Evolutionary conservation across 35 echinoderm and acorn worm species (phyloP).

Genomic region (Holothuria glaberrima): DNA sequence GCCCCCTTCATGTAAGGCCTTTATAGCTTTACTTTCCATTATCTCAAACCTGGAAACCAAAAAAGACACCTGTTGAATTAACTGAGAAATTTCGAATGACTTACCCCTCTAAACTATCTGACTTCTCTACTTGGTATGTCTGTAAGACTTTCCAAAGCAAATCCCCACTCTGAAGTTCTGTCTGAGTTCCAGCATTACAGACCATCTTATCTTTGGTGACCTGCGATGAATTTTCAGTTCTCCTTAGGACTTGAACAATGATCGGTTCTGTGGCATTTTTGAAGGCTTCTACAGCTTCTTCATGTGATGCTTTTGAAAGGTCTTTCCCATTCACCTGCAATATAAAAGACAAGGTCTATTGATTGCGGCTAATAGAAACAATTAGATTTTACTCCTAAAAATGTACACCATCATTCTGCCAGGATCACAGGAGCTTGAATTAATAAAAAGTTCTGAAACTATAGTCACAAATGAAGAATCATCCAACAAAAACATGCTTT

Average conservation of each 20-base stretch:
- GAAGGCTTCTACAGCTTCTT: slow-evolving; percentile 98
- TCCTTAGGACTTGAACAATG: slow-evolving; percentile 86
- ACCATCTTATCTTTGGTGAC: slow-evolving; percentile 66
- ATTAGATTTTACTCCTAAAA: too few relatives aligned
- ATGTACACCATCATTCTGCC: too few relatives aligned
- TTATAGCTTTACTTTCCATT: too few relatives aligned
- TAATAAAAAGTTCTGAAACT: too few relatives aligned
- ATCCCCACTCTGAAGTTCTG: slow-evolving; percentile 93
- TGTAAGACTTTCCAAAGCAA: slow-evolving; percentile 90
- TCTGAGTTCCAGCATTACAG: slow-evolving; percentile 93
- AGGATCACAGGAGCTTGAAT: too few relatives aligned
- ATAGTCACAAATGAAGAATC: too few relatives aligned
- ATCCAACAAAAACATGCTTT: too few relatives aligned
- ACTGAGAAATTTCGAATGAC: neutral
- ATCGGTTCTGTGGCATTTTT: slow-evolving; percentile 97
- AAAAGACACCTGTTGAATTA: too few relatives aligned
- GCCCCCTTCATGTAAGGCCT: too few relatives aligned
- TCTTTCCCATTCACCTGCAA: slow-evolving; percentile 96
- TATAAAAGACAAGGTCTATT: neutral
- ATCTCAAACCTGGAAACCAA: too few relatives aligned
- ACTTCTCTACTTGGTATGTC: slow-evolving; percentile 66
- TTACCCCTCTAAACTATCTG: slow-evolving; percentile 80
- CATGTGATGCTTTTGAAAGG: slow-evolving; percentile 93
- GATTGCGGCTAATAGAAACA: too few relatives aligned
- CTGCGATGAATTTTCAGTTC: slow-evolving; percentile 63